Evolutionary conservation across 2,113 vertebrate species (phyloP).

Genomic region (Vulpes ferrilata): DNA sequence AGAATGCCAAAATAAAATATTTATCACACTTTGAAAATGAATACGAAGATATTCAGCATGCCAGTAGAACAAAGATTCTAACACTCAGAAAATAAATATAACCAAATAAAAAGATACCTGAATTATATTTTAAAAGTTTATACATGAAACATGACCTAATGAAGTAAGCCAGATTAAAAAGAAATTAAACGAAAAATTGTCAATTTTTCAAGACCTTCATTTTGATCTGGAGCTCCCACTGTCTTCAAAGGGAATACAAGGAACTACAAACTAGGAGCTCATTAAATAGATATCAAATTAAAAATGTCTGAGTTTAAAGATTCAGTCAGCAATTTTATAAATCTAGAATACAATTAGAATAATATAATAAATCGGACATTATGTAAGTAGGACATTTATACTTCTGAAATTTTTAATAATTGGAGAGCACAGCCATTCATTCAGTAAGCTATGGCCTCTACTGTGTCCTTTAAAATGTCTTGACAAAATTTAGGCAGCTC

Average conservation of each 20-base stretch:
- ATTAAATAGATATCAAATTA: neutral
- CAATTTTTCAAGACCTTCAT: neutral
- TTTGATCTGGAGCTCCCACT: neutral
- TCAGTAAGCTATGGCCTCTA: neutral
- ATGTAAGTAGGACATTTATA: neutral
- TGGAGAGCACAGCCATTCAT: neutral
- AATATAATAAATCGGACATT: neutral
- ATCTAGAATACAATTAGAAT: neutral
- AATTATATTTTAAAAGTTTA: neutral
- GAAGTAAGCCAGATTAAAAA: neutral
- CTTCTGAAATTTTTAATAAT: slow-evolving; percentile 18
- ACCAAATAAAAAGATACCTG: neutral
- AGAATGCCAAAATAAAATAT: slow-evolving; percentile 61
- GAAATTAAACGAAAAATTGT: slow-evolving; percentile 41
- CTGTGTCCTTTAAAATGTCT: neutral
- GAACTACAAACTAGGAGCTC: neutral
- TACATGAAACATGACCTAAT: slow-evolving; percentile 29
- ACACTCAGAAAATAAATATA: slow-evolving; percentile 16
- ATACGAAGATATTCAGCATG: neutral
- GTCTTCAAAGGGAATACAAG: neutral
- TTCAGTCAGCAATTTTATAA: neutral
- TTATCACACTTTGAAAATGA: slow-evolving; percentile 31
- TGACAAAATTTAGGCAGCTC: neutral
- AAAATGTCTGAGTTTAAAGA: neutral
- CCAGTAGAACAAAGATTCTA: neutral